phyloP scores from a whole-genome alignment of 2,113 vertebrate genomes.

The Psettodes erumei region DNA sequence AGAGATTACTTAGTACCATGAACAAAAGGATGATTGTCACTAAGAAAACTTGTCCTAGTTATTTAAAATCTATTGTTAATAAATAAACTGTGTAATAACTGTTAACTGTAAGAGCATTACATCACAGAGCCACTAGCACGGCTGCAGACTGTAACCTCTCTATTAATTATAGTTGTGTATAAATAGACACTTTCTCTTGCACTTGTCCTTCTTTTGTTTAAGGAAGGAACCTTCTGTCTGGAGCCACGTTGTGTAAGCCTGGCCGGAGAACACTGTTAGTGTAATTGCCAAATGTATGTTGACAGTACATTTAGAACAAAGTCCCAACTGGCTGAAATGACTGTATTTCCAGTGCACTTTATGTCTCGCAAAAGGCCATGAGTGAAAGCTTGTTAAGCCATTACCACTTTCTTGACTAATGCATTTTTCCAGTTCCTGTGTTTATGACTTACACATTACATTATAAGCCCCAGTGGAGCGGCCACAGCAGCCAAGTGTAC shows the following conservation, averaged over 20 bases:
- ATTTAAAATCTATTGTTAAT: too few relatives aligned
- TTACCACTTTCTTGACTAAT: slow-evolving; percentile 48
- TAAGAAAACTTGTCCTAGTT: too few relatives aligned
- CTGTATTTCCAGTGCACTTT: slow-evolving; percentile 21
- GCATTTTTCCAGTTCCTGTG: slow-evolving; percentile 52
- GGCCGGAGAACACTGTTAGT: slow-evolving; percentile 19
- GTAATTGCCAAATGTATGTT: slow-evolving; percentile 31
- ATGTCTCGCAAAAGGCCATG: slow-evolving; percentile 23
- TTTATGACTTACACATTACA: slow-evolving; percentile 54
- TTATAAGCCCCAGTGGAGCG: slow-evolving; percentile 31
- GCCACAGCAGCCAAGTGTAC: slow-evolving; percentile 22
- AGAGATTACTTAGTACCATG: too few relatives aligned
- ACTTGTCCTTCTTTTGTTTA: slow-evolving; percentile 8
- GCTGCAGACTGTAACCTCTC: not conserved
- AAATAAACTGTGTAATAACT: too few relatives aligned
- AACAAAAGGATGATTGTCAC: too few relatives aligned
- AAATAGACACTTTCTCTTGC: not conserved
- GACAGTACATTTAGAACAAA: slow-evolving; percentile 55
- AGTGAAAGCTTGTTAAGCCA: slow-evolving; percentile 53
- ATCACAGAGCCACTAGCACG: not conserved
- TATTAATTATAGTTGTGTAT: not conserved
- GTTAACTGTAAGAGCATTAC: too few relatives aligned
- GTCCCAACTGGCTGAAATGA: slow-evolving; percentile 29
- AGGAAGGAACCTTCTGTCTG: not conserved
- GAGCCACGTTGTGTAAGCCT: not conserved